Evolutionary conservation across 2,113 vertebrate genomes (phyloP).

Genomic region (Coturnix japonica): DNA sequence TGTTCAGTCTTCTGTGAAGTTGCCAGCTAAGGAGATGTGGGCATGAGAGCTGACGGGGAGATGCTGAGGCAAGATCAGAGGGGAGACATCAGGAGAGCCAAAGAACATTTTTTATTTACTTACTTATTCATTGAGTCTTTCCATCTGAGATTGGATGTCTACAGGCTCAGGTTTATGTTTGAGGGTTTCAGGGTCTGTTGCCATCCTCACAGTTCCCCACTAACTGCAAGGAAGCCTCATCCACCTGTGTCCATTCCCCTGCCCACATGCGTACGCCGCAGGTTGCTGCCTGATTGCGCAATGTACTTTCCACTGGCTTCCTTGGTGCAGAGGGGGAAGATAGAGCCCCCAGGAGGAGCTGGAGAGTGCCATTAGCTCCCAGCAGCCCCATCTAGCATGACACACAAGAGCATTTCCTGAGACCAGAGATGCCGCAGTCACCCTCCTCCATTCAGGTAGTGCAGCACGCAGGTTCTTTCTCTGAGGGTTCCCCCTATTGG

Average conservation of each 20-base stretch:
- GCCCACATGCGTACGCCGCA: not conserved
- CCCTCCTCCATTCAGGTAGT: not conserved
- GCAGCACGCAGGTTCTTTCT: not conserved
- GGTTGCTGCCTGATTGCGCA: not conserved
- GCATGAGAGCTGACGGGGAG: not conserved
- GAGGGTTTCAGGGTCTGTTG: not conserved
- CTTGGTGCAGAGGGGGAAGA: fast-evolving
- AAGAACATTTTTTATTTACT: not conserved
- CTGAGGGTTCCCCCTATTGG: not conserved
- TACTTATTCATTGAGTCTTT: not conserved
- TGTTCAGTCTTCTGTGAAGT: not conserved
- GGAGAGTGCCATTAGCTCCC: conserved; percentile 30
- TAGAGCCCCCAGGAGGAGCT: not conserved
- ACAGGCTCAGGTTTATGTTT: not conserved
- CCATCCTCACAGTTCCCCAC: not conserved
- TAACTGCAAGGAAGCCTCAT: not conserved
- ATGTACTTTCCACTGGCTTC: not conserved
- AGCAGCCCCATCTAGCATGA: not conserved
- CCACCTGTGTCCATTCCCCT: not conserved
- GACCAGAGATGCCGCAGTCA: not conserved
- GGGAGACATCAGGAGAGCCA: not conserved
- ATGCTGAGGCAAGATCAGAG: not conserved
- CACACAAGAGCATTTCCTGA: not conserved
- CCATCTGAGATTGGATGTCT: not conserved
- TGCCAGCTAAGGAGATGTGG: not conserved